Conservation (phyloP, 2,797 vertebrate genomes). For the Sebastiscus albofasciatus region DNA sequence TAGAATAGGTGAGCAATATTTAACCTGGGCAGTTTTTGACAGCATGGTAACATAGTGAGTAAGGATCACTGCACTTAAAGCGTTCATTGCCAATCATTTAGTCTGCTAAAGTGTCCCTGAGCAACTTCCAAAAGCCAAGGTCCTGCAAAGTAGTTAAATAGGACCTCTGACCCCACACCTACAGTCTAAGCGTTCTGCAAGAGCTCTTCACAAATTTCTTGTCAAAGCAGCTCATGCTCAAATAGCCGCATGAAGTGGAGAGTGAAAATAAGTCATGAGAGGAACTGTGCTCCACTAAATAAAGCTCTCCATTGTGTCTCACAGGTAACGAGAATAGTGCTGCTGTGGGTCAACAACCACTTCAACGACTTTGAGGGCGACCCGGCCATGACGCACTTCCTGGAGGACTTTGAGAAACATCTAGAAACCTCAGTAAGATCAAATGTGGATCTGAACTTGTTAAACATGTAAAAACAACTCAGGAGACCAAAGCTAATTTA, state of each 20-base stretch:
- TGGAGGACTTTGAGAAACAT: slow-evolving; percentile 95
- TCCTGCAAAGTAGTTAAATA: neutral
- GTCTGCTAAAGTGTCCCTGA: neutral
- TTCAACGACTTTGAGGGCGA: slow-evolving; percentile 99
- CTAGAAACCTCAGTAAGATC: slow-evolving; percentile 90
- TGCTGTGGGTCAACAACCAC: slow-evolving; percentile 99
- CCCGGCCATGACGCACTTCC: slow-evolving; percentile 93
- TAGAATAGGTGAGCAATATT: neutral
- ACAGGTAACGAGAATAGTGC: slow-evolving; percentile 94
- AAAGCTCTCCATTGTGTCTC: slow-evolving; percentile 23
- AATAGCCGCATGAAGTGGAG: neutral
- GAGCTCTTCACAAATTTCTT: neutral
- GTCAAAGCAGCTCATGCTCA: neutral
- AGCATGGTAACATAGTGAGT: neutral
- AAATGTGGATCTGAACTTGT: neutral
- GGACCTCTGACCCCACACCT: slow-evolving; percentile 5
- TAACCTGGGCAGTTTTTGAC: neutral
- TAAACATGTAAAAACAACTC: neutral
- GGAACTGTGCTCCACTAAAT: neutral
- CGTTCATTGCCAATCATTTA: neutral
- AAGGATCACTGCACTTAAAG: neutral
- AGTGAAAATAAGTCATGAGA: neutral
- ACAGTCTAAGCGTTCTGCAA: neutral
- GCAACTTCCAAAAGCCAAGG: neutral
- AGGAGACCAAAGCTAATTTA: neutral